Base-by-base conservation (phyloP, 2,113 vertebrate species). In the Heteronetta atricapilla region DNA sequence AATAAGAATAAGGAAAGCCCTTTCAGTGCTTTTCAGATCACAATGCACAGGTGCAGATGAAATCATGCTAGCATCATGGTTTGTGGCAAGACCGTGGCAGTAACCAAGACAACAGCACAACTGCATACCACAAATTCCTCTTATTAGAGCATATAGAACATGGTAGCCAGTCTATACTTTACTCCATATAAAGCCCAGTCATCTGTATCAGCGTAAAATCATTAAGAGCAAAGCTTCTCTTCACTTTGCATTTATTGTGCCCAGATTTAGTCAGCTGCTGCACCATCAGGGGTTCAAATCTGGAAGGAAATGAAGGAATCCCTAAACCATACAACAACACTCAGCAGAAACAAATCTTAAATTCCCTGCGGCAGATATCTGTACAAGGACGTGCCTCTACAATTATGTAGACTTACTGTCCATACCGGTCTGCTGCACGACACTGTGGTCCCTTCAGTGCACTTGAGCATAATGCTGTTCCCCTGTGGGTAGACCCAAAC, bases 61-160 rank as follows among this genome's bases (percentile, higher is more conserved):
- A 48, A 64, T 67, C 52, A 38, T 33, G 46, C 33, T 44, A 93
- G 46, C 50, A 44, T 48, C 69, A 56, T 15, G 56, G 69, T 75
- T 84, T 5, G 12, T 82, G 29, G 56, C 62, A 79, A 76, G 19
- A 90, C 62, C 53, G 62, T 20, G 53, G 53, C 80, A 73, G 89
- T 85, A 92, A 94, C 81, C 62, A 76, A 66, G 95, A 94, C 66
- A 79, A 82, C 66, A 79, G 58, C 15, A 73, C 33, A 89, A 84
- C 89, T 22, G 34, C 66, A 72, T 87, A 38, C 44, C 79, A 29
- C 42, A n/a, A 64, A 90, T 86, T 86, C 62, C 33, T 70, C 55
- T 55, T 70, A 13, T 44, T 63, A 60, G 48, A 53, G 48, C 7
- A 17, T 2, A 44, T 12, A 76, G 55, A 69, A 83, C 1, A 1